These are phyloP conservation scores for Corvus cornix DNA, from an alignment of 2,113 vertebrate genomes.

Conservation along the genomic window DNA sequence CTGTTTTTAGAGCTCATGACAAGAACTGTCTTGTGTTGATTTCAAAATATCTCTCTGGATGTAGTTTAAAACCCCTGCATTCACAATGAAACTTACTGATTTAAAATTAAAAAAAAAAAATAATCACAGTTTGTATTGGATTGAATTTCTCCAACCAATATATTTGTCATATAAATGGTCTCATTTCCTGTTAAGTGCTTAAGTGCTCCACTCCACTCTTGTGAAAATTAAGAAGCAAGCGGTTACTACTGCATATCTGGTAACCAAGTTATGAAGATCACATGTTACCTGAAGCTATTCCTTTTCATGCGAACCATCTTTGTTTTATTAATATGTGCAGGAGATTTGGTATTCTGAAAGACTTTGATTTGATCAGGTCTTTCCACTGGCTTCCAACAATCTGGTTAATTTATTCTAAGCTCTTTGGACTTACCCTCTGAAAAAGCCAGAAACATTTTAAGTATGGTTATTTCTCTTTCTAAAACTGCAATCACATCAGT, in stretches of 20 bases:
- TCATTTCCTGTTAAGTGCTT: background rate
- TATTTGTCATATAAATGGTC: background rate
- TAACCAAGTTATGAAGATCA: background rate
- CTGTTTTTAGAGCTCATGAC: background rate
- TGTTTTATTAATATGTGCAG: background rate
- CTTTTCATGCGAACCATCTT: background rate
- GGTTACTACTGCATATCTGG: background rate
- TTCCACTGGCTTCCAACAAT: background rate
- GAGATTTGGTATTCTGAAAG: background rate
- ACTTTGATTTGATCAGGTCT: background rate
- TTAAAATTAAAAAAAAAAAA: background rate
- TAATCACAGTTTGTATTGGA: background rate
- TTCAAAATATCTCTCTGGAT: background rate
- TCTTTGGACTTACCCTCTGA: background rate
- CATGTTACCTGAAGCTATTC: background rate
- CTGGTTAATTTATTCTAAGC: background rate
- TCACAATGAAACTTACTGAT: background rate
- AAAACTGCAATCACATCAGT: background rate
- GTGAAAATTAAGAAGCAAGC: background rate
- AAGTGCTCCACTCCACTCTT: background rate
- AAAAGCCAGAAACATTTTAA: background rate
- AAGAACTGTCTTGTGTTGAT: background rate
- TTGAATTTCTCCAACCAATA: background rate
- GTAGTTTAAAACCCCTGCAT: background rate
- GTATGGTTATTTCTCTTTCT: background rate